Conservation (phyloP, 2,113 vertebrate species). For the Rattus rattus region DNA sequence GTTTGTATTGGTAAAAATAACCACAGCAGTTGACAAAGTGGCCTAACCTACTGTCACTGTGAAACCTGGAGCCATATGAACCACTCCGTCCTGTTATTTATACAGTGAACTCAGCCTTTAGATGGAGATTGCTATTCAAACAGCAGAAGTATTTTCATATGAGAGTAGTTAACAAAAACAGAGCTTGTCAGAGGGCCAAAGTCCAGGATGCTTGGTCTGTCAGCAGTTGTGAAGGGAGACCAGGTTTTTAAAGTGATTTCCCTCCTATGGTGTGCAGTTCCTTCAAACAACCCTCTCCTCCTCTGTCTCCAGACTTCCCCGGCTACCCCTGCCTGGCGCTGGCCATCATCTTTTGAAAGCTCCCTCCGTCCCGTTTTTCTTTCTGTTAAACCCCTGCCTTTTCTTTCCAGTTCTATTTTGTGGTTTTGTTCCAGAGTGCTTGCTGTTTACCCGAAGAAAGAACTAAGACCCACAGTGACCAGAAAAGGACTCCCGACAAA, state of each 20-base stretch:
- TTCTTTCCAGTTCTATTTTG: conserved; percentile 41
- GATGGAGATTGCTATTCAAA: conserved; percentile 42
- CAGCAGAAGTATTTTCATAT: not conserved
- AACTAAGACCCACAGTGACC: not conserved
- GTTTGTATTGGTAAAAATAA: conserved; percentile 31
- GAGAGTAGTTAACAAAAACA: conserved; percentile 36
- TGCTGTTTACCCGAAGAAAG: conserved; percentile 9
- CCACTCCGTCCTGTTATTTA: conserved; percentile 1
- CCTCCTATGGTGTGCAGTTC: not conserved
- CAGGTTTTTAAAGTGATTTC: not conserved
- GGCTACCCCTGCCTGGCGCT: not conserved
- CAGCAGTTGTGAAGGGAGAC: not conserved
- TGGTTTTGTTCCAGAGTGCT: not conserved
- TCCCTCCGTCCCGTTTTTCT: not conserved
- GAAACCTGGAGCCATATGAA: not conserved
- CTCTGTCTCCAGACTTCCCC: not conserved
- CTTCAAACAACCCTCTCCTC: not conserved
- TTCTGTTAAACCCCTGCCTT: not conserved
- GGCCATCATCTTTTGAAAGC: not conserved
- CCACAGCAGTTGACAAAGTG: not conserved
- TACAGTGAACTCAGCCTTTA: conserved; percentile 27
- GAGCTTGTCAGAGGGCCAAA: conserved; percentile 28
- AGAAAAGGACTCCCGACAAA: not conserved
- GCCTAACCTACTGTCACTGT: not conserved
- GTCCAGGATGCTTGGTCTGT: conserved; percentile 32